These are phyloP conservation scores for Picathartes gymnocephalus DNA, from an alignment of 2,113 vertebrate genomes.

Conservation along the genomic window DNA sequence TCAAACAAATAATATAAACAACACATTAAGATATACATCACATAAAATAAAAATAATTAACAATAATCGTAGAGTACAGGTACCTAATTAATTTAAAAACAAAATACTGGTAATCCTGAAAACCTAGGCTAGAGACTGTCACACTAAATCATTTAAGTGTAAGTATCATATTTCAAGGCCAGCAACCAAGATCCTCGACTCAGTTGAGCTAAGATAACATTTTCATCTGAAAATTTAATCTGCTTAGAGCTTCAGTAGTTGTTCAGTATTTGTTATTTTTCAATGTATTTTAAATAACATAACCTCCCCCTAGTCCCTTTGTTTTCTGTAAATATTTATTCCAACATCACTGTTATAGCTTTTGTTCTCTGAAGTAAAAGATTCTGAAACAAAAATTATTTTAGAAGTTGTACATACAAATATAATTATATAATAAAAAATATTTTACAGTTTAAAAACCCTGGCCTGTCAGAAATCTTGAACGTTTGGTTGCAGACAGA, in stretches of 20 bases:
- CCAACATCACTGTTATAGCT: not conserved
- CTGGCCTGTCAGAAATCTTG: not conserved
- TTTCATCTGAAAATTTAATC: conserved; percentile 56
- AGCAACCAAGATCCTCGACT: conserved; percentile 37
- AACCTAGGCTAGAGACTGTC: not conserved
- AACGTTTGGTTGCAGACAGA: not conserved
- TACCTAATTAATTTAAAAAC: not conserved
- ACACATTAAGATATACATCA: not conserved
- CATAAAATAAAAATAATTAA: not conserved
- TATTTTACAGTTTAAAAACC: not conserved
- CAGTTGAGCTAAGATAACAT: conserved; percentile 11
- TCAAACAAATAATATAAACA: not conserved
- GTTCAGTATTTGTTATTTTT: not conserved
- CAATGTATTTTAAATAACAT: not conserved
- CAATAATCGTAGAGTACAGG: not conserved
- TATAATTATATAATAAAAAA: not conserved
- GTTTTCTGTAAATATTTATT: not conserved
- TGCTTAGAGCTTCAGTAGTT: not conserved
- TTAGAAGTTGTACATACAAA: not conserved
- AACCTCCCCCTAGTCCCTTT: not conserved
- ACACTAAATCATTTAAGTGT: conserved; percentile 35
- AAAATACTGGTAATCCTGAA: conserved; percentile 5
- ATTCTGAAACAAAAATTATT: not conserved
- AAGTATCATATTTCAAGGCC: conserved; percentile 51
- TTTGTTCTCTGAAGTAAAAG: not conserved